A percentile compares a stretch with the other conserved stretches of the same genome.
Conservation (phyloP, 1,140 invertebrate species). For the Diorhabda sublineata region DNA sequence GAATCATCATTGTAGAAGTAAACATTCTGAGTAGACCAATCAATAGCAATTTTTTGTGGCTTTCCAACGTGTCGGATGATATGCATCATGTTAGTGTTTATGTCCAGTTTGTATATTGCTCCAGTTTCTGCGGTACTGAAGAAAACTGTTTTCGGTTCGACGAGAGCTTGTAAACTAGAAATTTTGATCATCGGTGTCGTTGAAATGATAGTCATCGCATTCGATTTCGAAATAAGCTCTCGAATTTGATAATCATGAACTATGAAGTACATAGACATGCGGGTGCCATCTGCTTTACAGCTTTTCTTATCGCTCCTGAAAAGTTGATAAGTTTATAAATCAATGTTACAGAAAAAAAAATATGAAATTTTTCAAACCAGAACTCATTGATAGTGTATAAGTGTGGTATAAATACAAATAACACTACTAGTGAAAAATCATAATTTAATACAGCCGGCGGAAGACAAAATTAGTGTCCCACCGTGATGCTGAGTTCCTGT, state of each 20-base stretch:
- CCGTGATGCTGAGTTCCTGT: too few relatives aligned
- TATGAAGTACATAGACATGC: conserved; percentile 51
- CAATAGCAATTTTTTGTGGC: conserved; percentile 67
- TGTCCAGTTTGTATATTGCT: conserved; percentile 36
- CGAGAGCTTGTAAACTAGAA: conserved; percentile 52
- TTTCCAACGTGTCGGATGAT: conserved; percentile 31
- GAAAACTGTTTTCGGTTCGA: conserved; percentile 44
- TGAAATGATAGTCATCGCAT: conserved; percentile 45
- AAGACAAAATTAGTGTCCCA: too few relatives aligned
- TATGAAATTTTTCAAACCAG: too few relatives aligned
- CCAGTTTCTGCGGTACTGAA: conserved; percentile 45
- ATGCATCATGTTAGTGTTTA: conserved; percentile 31
- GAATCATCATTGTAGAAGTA: conserved; percentile 66
- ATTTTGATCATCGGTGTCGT: conserved; percentile 47
- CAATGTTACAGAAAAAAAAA: too few relatives aligned
- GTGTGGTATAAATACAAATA: too few relatives aligned
- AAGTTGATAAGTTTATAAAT: conserved; percentile 17
- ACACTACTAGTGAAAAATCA: too few relatives aligned
- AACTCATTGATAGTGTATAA: too few relatives aligned
- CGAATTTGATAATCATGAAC: conserved; percentile 51
- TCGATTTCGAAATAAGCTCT: conserved; percentile 44
- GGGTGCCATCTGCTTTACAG: conserved; percentile 62
- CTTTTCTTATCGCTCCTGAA: conserved; percentile 59
- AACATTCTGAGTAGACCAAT: conserved; percentile 74
- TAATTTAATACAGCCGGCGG: too few relatives aligned